Base-by-base conservation (phyloP, 2,888 invertebrate species). In the Metacarcinus magister region DNA sequence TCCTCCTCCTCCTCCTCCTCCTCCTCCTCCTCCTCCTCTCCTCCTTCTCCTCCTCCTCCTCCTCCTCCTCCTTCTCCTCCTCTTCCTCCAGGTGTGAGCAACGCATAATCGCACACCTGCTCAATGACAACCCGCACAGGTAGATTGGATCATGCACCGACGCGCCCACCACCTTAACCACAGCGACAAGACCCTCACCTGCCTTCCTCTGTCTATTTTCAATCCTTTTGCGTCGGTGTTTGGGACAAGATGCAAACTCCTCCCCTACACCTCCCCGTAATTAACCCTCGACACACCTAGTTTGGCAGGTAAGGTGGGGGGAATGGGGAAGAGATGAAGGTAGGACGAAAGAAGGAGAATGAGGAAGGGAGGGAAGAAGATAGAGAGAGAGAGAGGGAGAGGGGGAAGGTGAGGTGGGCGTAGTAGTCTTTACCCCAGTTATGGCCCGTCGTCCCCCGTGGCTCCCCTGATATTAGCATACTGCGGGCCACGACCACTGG, bases 381-480 rank as follows among this genome's bases (percentile, higher is more conserved):
- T 46, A 43, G 67, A 67, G n/a, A 23, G 43, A 43, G 44, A 43
- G 4, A n/a, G 93, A 93, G 93, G 39, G 75, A 67, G 0, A n/a
- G 23, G 43, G 44, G 67, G 67, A 13, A 28, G 91, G 46, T 4
- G 16, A 44, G 7, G 19, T 89, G 39, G 89, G 89, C 39, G 89
- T 16, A 32, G 89, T 43, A 39, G 89, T 67, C 67, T 67, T 67
- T 23, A 67, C 82, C 82, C 82, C 82, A 82, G 23, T 82, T 32
- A 82, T 82, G 82, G 82, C 16, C 82, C 92, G n/a, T 46, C 92
- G 67, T 44, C 94, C 82, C 82, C 82, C 82, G 32, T 82, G 82
- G 82, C 32, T 32, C 32, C 32, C 32, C 82, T 32, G 82, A 32
- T 39, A 95, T 92, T 95, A 92, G 95, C 95, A 95, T 95, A 95